These are phyloP conservation scores for Cotesia chilonis DNA, from an alignment of 1,140 invertebrate genomes.

Conservation along the genomic window DNA sequence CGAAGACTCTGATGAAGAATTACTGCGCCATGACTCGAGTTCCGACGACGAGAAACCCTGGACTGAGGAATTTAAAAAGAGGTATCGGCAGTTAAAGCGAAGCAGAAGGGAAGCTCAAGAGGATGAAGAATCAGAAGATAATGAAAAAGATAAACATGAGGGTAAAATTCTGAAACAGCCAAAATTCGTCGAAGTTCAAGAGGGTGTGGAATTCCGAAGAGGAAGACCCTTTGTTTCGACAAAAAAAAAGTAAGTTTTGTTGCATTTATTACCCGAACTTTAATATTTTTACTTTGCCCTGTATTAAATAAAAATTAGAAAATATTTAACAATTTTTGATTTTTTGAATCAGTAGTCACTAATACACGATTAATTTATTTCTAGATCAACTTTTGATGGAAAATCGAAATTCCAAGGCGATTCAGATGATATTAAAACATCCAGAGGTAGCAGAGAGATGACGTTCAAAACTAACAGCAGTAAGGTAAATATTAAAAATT, in stretches of 20 bases:
- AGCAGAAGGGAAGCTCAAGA: conserved; percentile 60
- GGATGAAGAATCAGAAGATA: conserved; percentile 58
- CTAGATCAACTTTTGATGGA: conserved; percentile 76
- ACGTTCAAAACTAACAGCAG: conserved; percentile 75
- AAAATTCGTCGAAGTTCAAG: conserved; percentile 74
- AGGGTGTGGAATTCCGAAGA: conserved; percentile 70
- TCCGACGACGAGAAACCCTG: conserved; percentile 82
- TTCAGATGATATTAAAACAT: conserved; percentile 68
- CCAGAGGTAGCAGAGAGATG: conserved; percentile 80
- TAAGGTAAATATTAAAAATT: conserved; percentile 58
- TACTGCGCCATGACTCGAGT: conserved; percentile 50
- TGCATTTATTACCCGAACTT: too few species aligned
- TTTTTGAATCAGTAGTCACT: too few species aligned
- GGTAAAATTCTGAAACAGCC: conserved; percentile 56
- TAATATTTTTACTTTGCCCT: too few species aligned
- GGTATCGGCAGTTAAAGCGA: conserved; percentile 69
- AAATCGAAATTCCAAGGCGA: conserved; percentile 68
- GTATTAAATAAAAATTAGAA: too few species aligned
- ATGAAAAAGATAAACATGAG: conserved; percentile 58
- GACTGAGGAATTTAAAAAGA: conserved; percentile 81
- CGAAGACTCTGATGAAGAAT: conserved; percentile 51
- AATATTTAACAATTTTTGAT: too few species aligned
- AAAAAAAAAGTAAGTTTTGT: conserved; percentile 63
- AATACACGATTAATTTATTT: conserved; percentile 41
- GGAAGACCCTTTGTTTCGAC: conserved; percentile 64